Percentiles rank a stretch among this genome's conserved stretches.
Evolutionary conservation across 2,113 vertebrate species (phyloP).

Genomic region (Corythornis madagascariensis): DNA sequence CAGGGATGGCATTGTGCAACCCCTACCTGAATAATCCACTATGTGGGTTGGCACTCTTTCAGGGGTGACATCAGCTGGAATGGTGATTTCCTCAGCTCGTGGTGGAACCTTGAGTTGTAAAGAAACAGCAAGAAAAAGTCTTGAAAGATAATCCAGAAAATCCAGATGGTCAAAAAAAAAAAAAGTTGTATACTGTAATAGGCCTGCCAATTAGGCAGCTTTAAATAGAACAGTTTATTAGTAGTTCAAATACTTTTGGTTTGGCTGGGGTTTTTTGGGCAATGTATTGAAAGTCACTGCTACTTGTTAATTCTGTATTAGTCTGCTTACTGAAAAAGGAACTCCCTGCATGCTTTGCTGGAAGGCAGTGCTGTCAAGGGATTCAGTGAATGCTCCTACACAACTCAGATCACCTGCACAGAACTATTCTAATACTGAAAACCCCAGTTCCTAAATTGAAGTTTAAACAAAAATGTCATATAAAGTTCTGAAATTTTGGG

Average conservation of each 20-base stretch:
- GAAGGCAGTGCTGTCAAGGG: not conserved
- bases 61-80: slow-evolving; percentile 97
- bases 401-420: not conserved
- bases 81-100: slow-evolving; percentile 97
- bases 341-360: not conserved
- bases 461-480: not conserved
- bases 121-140: slow-evolving; percentile 40
- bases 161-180: not conserved
- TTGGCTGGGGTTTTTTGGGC: not conserved
- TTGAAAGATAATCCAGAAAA: not conserved
- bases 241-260: not conserved
- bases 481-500: not conserved
- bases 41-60: slow-evolving; percentile 98
- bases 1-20: not conserved
- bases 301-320: not conserved
- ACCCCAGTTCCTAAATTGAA: not conserved
- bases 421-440: not conserved
- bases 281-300: not conserved
- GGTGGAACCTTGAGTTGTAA: slow-evolving; percentile 86
- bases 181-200: not conserved
- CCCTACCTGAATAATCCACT: slow-evolving; percentile 95
- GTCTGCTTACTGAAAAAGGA: not conserved
- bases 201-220: not conserved
- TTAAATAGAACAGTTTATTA: not conserved
- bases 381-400: not conserved